Conservation (phyloP, 2,113 vertebrate species). For the Bombycilla garrulus region DNA sequence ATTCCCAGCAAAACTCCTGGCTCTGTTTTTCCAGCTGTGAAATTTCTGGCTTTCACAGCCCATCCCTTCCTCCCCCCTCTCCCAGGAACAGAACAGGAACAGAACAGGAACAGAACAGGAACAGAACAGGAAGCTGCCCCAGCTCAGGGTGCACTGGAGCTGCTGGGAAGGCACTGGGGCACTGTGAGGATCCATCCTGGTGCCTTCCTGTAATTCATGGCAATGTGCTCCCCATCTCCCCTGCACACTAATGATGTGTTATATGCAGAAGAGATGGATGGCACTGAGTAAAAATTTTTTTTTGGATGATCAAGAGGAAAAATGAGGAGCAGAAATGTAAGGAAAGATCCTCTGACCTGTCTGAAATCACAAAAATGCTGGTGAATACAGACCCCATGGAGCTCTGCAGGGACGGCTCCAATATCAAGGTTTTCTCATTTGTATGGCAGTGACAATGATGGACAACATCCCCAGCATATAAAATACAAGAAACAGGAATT, state of each 20-base stretch:
- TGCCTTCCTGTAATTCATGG: not conserved
- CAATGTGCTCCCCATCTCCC: not conserved
- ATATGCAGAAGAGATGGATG: not conserved
- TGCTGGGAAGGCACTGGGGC: not conserved
- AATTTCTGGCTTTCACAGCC: not conserved
- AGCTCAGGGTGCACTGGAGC: not conserved
- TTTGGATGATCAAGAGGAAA: not conserved
- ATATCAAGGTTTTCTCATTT: not conserved
- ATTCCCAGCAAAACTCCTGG: not conserved
- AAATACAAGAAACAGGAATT: not conserved
- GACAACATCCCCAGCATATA: not conserved
- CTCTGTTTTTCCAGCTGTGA: not conserved
- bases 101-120: not conserved
- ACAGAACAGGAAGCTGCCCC: not conserved
- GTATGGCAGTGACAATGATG: not conserved
- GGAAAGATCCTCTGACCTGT: not conserved
- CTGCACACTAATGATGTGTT: not conserved
- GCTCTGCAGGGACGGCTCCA: not conserved
- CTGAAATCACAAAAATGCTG: not conserved
- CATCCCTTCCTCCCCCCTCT: not conserved
- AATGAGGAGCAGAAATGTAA: not conserved
- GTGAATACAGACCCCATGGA: fast-evolving
- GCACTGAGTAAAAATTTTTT: not conserved
- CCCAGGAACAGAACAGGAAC: not conserved
- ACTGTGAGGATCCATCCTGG: not conserved